Base-by-base conservation (phyloP, 2,888 invertebrate species). In the Notodromas monacha region DNA sequence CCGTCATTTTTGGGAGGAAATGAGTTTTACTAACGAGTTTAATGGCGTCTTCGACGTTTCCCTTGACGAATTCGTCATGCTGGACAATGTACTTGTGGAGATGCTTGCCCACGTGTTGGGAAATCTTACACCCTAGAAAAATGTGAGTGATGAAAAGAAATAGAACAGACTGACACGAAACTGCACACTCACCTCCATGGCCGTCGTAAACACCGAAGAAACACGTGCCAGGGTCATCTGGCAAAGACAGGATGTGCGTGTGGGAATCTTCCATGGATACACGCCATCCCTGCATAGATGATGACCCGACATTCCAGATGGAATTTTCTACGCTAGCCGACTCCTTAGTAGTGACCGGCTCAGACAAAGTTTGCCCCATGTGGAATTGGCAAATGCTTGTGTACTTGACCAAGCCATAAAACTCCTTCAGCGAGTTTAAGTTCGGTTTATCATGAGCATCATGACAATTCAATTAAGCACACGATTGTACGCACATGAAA, bases 271-370 rank as follows among this genome's bases (percentile, higher is more conserved):
- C 96, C 96, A 99, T 96, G 39, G 77, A 77, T 33, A 86, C 68
- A 36, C 96, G 57, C 96, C 96, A 99, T 49, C 96, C 96, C 53
- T 99, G 96, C 92, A 96, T 96, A 46, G 77, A 84, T 12, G 84
- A 84, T 2, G 84, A 77, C n/a, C 81, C 92, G 4, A 96, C 81
- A 41, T 60, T 53, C 38, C 58, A 58, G 26, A 58, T 54, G 29
- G 33, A 51, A 47, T 73, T 70, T 47, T 68, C 65, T 15, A 28
- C n/a, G n/a, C 26, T 26, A 11, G 50, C 46, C 2, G 55, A 51
- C 38, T 54, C 52, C 40, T 58, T 60, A 16, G 51, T 48, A 10
- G 89, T 89, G 38, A 89, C 70, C 27, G 92, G 92, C 54, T 92
- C 89, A 35, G 84, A 79, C 37, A 96, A 56, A 41, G 86, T 86